Evolutionary conservation across 2,113 vertebrate species (phyloP).

Genomic region (Thamnophis sirtalis): DNA sequence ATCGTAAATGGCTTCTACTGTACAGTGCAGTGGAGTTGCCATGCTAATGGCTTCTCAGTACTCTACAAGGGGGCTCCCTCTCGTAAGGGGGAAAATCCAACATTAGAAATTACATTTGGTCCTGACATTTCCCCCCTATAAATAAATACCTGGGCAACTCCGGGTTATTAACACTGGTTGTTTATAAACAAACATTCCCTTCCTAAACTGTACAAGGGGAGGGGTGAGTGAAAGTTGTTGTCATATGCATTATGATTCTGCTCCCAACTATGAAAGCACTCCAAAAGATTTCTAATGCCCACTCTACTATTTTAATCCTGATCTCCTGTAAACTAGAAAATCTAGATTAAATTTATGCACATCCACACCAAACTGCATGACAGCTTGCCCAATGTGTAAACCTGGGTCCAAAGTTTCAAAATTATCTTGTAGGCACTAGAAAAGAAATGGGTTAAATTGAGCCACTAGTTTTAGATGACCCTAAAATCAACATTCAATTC

Average conservation of each 20-base stretch:
- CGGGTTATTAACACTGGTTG: not conserved
- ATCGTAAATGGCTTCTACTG: too few relatives aligned
- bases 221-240: not conserved
- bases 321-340: not conserved
- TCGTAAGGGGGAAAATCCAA: too few relatives aligned
- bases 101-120: too few relatives aligned
- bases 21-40: too few relatives aligned
- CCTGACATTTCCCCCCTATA: too few relatives aligned
- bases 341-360: not conserved
- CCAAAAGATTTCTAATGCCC: not conserved
- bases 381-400: not conserved
- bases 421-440: not conserved
- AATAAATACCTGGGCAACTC: too few relatives aligned
- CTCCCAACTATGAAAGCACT: not conserved
- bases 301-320: not conserved
- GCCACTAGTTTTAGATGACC: not conserved
- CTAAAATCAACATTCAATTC: not conserved
- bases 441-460: not conserved
- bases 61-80: too few relatives aligned
- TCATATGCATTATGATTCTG: not conserved
- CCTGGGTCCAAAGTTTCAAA: not conserved
- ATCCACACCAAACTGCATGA: not conserved
- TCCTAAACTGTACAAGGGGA: not conserved
- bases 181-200: not conserved
- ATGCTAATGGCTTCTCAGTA: too few relatives aligned